Evolutionary conservation across 2,113 vertebrate genomes (phyloP).

Genomic region (Melanocharis versteri): DNA sequence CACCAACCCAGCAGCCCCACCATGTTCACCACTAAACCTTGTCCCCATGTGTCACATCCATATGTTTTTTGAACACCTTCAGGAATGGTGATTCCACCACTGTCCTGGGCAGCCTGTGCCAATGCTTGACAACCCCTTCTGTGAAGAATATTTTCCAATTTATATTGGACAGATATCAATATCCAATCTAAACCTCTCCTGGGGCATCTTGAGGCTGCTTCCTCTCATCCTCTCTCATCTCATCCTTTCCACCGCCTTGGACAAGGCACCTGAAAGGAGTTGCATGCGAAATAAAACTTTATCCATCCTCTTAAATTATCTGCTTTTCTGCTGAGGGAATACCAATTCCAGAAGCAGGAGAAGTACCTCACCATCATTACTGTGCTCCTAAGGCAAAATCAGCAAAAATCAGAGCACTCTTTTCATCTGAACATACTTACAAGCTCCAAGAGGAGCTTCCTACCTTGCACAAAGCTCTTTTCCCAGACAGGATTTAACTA

Average conservation of each 20-base stretch:
- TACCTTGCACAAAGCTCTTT: not conserved
- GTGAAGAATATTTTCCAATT: not conserved
- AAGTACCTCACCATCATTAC: not conserved
- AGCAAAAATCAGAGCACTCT: not conserved
- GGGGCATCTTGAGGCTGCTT: not conserved
- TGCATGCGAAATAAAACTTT: not conserved
- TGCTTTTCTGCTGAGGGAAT: not conserved
- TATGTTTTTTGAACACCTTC: too few species aligned
- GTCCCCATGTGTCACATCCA: not conserved
- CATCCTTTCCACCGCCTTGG: not conserved
- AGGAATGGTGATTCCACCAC: not conserved
- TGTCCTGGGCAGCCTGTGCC: not conserved
- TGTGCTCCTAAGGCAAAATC: not conserved
- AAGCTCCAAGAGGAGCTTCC: not conserved
- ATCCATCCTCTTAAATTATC: not conserved
- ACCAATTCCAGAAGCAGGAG: not conserved
- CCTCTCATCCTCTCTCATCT: not conserved
- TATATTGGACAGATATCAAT: not conserved
- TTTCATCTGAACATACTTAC: not conserved
- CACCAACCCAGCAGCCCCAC: not conserved
- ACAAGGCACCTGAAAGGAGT: not conserved
- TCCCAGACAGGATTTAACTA: not conserved
- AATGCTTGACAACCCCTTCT: not conserved
- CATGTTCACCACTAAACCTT: not conserved
- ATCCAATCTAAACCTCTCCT: not conserved